phyloP scores from a whole-genome alignment of 2,797 vertebrate species.

The Pseudomugil tenellus region DNA sequence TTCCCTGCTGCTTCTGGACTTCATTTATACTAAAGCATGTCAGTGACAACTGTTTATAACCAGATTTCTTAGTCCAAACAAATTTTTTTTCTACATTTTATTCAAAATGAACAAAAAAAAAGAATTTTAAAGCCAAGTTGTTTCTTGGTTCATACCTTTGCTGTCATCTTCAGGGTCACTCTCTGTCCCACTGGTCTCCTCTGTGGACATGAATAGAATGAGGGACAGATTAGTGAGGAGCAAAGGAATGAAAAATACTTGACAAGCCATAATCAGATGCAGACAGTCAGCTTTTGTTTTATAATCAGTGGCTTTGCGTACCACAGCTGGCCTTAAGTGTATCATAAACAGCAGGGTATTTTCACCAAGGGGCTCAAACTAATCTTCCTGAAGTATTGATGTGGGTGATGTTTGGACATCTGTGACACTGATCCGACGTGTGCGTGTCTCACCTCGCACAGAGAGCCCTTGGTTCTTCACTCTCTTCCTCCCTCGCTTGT shows the following conservation, averaged over 20 bases:
- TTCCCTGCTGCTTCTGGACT: not conserved
- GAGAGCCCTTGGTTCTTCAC: conserved; percentile 86
- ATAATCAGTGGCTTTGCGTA: conserved; percentile 48
- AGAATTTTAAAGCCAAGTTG: not conserved
- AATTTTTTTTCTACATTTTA: not conserved
- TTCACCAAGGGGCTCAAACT: conserved; percentile 47
- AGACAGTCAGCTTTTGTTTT: conserved; percentile 70
- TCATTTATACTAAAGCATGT: conserved; percentile 1
- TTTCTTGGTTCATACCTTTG: conserved; percentile 82
- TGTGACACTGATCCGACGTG: conserved; percentile 6
- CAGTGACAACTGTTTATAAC: not conserved
- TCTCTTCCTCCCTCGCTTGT: conserved; percentile 92
- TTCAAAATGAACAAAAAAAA: not conserved
- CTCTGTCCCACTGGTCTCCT: conserved; percentile 94
- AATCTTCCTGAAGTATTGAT: conserved; percentile 50
- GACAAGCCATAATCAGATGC: conserved; percentile 54
- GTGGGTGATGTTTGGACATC: conserved; percentile 40
- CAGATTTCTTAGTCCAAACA: not conserved
- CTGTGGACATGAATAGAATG: conserved; percentile 77
- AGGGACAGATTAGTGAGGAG: conserved; percentile 29
- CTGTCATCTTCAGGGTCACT: conserved; percentile 91
- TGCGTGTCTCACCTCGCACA: conserved; percentile 83
- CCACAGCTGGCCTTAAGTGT: conserved; percentile 49
- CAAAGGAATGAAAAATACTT: conserved; percentile 57
- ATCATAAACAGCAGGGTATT: conserved; percentile 65